Base-by-base conservation (phyloP, 2,888 invertebrate genomes). In the Eulithis prunata region DNA sequence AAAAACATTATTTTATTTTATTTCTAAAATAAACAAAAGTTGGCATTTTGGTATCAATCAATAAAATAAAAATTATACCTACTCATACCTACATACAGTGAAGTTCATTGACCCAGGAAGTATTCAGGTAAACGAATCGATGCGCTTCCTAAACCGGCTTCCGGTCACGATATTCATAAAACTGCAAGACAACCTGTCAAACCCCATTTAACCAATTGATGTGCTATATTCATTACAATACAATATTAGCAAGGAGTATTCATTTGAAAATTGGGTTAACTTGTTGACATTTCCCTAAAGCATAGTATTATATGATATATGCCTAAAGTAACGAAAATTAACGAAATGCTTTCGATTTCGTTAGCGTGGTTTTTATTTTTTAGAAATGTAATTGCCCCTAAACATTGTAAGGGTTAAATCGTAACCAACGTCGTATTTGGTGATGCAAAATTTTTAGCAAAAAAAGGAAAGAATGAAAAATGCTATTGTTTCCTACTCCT, bases 131-230 rank as follows among this genome's bases (percentile, higher is more conserved):
- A 14, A 14, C 57, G 43, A 64, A 45, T 46, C 52, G 55, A 51
- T 62, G 12, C 60, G 55, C 51, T 58, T 47, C 61, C 13, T 12
- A 56, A 51, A 38, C 47, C 38, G 52, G 58, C 56, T 65, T 71
- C 69, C 67, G 69, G 43, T 57, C 65, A 58, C 53, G 51, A 69
- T 63, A 61, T 53, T 53, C 57, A 64, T 67, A 66, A 68, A 58
- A 53, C 51, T 45, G 56, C 60, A 47, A 61, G 61, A 69, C 58
- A 14, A 55, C n/a, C 54, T 36, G 54, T 28, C 59, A 43, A 32
- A 28, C 5, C 32, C 32, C 2, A 13, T 13, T 4, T 2, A 12
- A n/a, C 8, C n/a, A 53, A 11, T 10, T 51, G 12, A 32, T 36
- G 36, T 12, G 38, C 38, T 54, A 41, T 54, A 41, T 54, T 8